phyloP scores from a whole-genome alignment of 2,797 vertebrate genomes.

The Mus caroli region DNA sequence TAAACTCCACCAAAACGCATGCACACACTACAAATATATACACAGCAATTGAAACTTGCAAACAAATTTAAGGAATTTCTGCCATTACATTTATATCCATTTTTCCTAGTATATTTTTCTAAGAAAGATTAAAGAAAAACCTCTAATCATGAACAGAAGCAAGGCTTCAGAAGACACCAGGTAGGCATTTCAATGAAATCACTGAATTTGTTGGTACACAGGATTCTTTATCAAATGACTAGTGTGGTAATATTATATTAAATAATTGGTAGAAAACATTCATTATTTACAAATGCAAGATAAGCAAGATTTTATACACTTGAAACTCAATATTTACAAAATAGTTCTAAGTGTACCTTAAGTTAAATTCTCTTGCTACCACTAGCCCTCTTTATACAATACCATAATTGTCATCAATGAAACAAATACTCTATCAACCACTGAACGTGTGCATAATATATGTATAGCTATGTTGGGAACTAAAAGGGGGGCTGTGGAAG shows the following conservation, averaged over 20 bases:
- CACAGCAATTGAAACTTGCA: not conserved
- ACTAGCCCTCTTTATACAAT: not conserved
- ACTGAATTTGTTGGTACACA: not conserved
- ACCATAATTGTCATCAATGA: not conserved
- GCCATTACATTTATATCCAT: not conserved
- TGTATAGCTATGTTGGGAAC: not conserved
- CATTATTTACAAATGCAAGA: not conserved
- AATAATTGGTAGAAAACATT: not conserved
- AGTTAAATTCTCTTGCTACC: not conserved
- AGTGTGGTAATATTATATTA: not conserved
- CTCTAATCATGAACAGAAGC: not conserved
- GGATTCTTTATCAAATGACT: not conserved
- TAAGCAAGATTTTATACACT: not conserved
- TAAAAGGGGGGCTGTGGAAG: too few species aligned
- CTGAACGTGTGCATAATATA: not conserved
- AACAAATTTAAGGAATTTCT: not conserved
- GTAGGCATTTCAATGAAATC: not conserved
- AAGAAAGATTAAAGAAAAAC: not conserved
- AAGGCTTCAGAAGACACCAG: not conserved
- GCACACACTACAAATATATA: not conserved
- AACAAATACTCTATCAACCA: not conserved
- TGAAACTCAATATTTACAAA: constrained; percentile 6
- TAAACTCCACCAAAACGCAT: not conserved
- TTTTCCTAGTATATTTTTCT: constrained; percentile 27
- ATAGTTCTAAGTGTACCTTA: not conserved